Percentiles rank a stretch among this genome's conserved stretches.
Conservation (phyloP, 1,140 invertebrate species). For the Octopus bimaculoides region DNA sequence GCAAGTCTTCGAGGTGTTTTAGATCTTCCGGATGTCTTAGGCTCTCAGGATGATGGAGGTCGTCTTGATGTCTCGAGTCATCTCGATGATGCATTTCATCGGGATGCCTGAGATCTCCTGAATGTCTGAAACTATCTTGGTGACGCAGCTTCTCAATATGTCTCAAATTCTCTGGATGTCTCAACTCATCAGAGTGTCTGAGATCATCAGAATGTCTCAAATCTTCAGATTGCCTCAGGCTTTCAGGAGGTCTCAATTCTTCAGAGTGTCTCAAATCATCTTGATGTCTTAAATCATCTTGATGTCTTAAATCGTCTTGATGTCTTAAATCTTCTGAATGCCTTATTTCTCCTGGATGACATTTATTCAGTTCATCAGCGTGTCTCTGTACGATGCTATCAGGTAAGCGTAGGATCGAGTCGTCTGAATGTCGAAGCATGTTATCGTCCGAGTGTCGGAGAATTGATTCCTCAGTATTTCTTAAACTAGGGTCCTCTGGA, state of each 20-base stretch:
- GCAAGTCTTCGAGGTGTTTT: not conserved
- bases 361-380: not conserved
- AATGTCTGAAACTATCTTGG: not conserved
- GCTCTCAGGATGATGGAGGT: not conserved
- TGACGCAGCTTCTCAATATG: not conserved
- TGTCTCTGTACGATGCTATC: not conserved
- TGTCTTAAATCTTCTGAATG: not conserved
- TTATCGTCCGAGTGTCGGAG: conserved; percentile 1
- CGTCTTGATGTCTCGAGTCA: not conserved
- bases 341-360: conserved; percentile 2
- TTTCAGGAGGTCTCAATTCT: not conserved
- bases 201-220: conserved; percentile 1
- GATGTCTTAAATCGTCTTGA: not conserved
- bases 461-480: not conserved
- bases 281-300: not conserved
- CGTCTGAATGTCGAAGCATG: not conserved
- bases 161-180: conserved; percentile 1
- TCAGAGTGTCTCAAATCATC: conserved; percentile 1
- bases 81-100: not conserved
- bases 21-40: conserved; percentile 6
- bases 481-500: not conserved
- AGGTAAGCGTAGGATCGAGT: not conserved
- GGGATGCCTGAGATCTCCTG: not conserved
- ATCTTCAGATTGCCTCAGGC: not conserved
- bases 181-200: not conserved